phyloP scores from a whole-genome alignment of 1,140 invertebrate species.

The Littorina saxatilis region DNA sequence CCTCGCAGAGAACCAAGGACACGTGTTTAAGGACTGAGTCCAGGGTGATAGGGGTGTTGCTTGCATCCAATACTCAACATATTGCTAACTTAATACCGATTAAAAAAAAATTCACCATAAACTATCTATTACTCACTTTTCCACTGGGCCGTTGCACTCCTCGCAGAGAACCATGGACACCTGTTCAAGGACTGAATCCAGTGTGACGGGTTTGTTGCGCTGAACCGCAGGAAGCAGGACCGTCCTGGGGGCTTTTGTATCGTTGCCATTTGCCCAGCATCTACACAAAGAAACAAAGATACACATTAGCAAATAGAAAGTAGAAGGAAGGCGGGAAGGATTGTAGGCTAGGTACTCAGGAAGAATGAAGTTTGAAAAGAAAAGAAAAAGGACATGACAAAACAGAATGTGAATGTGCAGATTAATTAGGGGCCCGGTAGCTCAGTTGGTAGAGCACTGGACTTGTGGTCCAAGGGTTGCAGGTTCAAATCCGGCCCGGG shows the following conservation, averaged over 20 bases:
- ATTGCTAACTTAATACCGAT: no score
- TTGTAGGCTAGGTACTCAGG: no score
- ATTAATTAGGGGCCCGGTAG: no score
- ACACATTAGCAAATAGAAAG: neutral
- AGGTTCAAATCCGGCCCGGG: no score
- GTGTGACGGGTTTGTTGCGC: neutral
- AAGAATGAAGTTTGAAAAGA: no score
- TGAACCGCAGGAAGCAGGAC: constrained; percentile 8
- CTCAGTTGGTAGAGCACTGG: no score
- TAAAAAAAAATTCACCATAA: no score
- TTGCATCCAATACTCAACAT: no score
- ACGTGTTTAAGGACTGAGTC: neutral
- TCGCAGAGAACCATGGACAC: neutral
- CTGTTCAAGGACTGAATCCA: neutral
- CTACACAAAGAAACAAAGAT: constrained; percentile 12
- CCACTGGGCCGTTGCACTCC: neutral
- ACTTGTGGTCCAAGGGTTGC: no score
- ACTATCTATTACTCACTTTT: constrained; percentile 5
- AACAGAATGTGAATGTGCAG: no score
- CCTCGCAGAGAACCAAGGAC: neutral
- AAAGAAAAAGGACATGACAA: no score
- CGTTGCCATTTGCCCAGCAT: constrained; percentile 29
- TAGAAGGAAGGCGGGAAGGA: no score
- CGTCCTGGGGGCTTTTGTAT: neutral
- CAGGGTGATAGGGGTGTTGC: constrained; percentile 1